Conservation (phyloP, 2,113 vertebrate species). For the Xiphophorus maculatus region DNA sequence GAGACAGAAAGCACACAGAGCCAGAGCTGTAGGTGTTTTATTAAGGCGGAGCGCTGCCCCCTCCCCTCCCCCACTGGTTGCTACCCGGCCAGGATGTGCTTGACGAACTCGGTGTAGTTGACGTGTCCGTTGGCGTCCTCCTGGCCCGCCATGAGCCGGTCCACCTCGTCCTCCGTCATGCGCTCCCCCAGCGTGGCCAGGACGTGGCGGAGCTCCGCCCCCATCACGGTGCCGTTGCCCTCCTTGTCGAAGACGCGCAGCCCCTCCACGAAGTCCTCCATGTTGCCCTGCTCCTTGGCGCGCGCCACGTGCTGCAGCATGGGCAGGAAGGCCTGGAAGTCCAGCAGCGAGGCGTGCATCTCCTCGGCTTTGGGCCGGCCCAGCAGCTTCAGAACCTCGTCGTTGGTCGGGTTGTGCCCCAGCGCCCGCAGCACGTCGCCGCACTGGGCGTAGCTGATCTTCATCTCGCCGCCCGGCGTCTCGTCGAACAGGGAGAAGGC, state of each 20-base stretch:
- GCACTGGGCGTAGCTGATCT: conserved; percentile 90
- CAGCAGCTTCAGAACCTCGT: conserved; percentile 90
- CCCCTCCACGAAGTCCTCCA: conserved; percentile 96
- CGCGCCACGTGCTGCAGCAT: conserved; percentile 93
- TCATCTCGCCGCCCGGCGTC: conserved; percentile 88
- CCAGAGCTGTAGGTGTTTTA: background rate
- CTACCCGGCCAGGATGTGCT: conserved; percentile 87
- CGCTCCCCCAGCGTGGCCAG: conserved; percentile 81
- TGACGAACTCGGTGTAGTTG: conserved; percentile 94
- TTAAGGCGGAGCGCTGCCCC: background rate
- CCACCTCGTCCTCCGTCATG: conserved; percentile 84
- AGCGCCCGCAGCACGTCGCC: conserved; percentile 93
- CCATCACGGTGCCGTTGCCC: conserved; percentile 80
- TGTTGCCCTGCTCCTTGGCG: conserved; percentile 92
- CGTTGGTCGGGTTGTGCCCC: conserved; percentile 96
- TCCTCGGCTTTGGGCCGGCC: conserved; percentile 93
- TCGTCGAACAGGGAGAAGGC: conserved; percentile 94
- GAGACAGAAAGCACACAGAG: background rate
- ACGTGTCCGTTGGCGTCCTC: conserved; percentile 94
- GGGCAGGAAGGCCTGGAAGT: conserved; percentile 95
- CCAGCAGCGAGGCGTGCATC: conserved; percentile 86
- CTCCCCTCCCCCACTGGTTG: background rate
- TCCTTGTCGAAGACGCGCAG: conserved; percentile 85
- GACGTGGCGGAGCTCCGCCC: conserved; percentile 86
- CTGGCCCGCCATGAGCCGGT: conserved; percentile 92